Conservation (phyloP, 2,113 vertebrate genomes). For the Platichthys stellatus region DNA sequence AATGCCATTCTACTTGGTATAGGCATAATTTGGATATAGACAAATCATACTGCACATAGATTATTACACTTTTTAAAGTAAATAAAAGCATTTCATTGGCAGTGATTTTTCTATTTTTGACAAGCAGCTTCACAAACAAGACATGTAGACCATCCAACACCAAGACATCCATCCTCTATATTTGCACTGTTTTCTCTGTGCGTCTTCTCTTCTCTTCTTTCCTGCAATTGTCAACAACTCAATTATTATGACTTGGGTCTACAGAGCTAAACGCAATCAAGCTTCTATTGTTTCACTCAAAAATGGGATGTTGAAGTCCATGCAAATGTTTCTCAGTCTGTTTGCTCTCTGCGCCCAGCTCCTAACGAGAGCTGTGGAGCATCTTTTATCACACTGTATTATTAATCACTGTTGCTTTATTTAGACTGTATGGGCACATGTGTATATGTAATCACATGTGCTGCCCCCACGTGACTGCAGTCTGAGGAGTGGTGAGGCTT, state of each 20-base stretch:
- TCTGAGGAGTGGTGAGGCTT: conserved; percentile 7
- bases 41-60: neutral
- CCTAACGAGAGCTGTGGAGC: conserved; percentile 21
- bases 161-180: neutral
- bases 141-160: neutral
- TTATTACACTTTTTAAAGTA: neutral
- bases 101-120: neutral
- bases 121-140: no score
- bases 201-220: neutral
- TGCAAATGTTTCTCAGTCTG: neutral
- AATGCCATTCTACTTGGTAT: neutral
- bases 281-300: neutral
- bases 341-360: neutral
- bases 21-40: neutral
- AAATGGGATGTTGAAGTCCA: neutral
- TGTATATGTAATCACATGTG: conserved; percentile 47
- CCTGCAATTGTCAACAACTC: neutral
- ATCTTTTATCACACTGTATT: conserved; percentile 62
- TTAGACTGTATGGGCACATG: conserved; percentile 56
- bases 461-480: conserved; percentile 38
- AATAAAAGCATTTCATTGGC: no score
- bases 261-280: conserved; percentile 10
- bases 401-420: conserved; percentile 69
- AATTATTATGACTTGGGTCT: neutral
- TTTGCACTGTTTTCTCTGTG: neutral